Percentiles rank a stretch among this genome's conserved stretches.
Conservation (phyloP, 2,797 vertebrate species). For the Sebastes diaconus region DNA sequence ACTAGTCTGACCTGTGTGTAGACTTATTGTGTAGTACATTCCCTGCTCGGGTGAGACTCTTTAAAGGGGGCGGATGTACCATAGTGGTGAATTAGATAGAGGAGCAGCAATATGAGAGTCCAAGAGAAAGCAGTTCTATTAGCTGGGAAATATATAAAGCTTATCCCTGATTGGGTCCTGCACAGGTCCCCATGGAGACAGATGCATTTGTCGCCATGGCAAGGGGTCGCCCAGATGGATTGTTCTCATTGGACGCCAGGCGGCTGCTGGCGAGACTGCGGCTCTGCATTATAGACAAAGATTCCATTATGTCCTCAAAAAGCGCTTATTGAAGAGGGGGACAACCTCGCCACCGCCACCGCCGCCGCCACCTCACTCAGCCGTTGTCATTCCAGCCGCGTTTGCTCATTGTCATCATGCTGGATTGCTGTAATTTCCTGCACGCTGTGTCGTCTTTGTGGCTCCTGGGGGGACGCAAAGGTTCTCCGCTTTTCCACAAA, state of each 20-base stretch:
- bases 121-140: conserved; percentile 39
- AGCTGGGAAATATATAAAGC: conserved; percentile 40
- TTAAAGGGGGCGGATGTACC: not conserved
- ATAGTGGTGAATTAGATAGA: conserved; percentile 26
- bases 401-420: conserved; percentile 48
- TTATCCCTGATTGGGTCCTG: conserved; percentile 56
- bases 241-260: conserved; percentile 47
- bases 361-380: not conserved
- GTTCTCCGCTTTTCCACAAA: not conserved
- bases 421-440: conserved; percentile 59
- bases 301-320: conserved; percentile 60
- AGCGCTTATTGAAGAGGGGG: conserved; percentile 15
- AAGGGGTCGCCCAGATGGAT: conserved; percentile 53
- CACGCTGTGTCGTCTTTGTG: not conserved
- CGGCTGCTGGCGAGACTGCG: not conserved
- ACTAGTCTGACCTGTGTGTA: not conserved
- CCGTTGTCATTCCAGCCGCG: conserved; percentile 28
- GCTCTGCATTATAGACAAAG: conserved; percentile 30
- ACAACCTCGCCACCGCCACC: not conserved
- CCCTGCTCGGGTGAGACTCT: not conserved
- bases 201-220: conserved; percentile 46
- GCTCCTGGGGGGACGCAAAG: not conserved
- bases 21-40: not conserved
- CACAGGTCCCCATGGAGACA: conserved; percentile 37
- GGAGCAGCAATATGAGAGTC: conserved; percentile 1